phyloP scores from a whole-genome alignment of 1,140 invertebrate species.

The Centruroides sculpturatus region DNA sequence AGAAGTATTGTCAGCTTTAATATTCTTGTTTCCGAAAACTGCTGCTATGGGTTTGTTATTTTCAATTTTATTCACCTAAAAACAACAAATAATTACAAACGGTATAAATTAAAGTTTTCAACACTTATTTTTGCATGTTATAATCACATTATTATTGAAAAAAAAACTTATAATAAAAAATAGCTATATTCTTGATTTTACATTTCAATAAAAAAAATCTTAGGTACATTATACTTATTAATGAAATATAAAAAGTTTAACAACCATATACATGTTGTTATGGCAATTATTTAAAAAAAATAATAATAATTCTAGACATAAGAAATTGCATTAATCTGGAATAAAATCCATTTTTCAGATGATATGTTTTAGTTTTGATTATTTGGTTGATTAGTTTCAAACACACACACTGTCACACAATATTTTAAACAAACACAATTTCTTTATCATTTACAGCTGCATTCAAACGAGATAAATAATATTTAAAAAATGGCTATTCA shows the following conservation, averaged over 20 bases:
- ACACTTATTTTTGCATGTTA: neutral
- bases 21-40: conserved; percentile 85
- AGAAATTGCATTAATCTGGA: too few species aligned
- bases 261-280: neutral
- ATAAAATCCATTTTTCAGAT: too few species aligned
- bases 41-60: conserved; percentile 52
- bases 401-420: too few species aligned
- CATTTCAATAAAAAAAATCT: neutral
- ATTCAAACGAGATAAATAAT: too few species aligned
- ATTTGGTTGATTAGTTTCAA: too few species aligned
- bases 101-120: conserved; percentile 1
- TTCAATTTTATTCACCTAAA: conserved; percentile 12
- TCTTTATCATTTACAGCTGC: too few species aligned
- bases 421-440: too few species aligned
- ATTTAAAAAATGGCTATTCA: too few species aligned
- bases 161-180: conserved; percentile 7
- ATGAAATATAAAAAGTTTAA: too few species aligned
- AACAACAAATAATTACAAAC: neutral
- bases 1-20: conserved; percentile 27
- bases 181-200: neutral
- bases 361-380: too few species aligned
- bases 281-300: neutral
- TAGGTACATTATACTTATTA: too few species aligned
- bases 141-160: neutral
- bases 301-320: too few species aligned